Evolutionary conservation across 92 coral and sea anemone genomes (phyloP), one percentile per base, ranked within the genome.

Genomic region (Epizoanthus stellaris): DNA sequence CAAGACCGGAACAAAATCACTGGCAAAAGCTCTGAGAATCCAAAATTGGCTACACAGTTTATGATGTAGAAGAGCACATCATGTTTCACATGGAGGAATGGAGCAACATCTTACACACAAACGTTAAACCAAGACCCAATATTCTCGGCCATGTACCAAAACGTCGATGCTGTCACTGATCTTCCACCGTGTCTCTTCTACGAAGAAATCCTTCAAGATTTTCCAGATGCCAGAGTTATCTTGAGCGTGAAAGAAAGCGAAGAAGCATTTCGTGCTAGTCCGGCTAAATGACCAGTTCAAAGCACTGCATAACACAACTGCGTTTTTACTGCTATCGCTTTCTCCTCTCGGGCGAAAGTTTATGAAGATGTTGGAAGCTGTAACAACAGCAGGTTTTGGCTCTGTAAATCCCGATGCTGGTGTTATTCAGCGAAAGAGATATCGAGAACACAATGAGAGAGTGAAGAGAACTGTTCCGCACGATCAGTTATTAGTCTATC

Each of bases 61-160:
- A 76, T 76, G 70, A 76, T 7, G 82, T 59, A 4, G 82, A 76
- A 25, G 82, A 76, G 43, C 70, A 76, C 68, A 38, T 76, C 15
- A 58, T 76, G 82, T 60, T 76, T 54, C 82, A 76, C 69, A 59
- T 76, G 82, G 56, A 76, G 6, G 82, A 76, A 60, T 76, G 82
- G 82, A 58, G 67, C 53, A 25, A 76, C 58, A 76, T 76, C 56
- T 57, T 76, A 53, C 57, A 57, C 66, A 58, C 82, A 39, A 76
- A n/a, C n/a, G n/a, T n/a, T n/a, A n/a, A n/a, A 76, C 65, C 6
- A 59, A 13, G 82, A 53, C 2, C 69, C 69, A 16, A 76, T 34
- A 34, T 76, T 76, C 34, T 60, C 62, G 4, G 39, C 82, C 1
- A 76, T 76, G 82, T 76, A 76, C 8, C 82, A n/a, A 34, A 39